These are phyloP conservation scores for Drosophila robusta DNA, from an alignment of 2,888 invertebrate species.

Conservation along the genomic window DNA sequence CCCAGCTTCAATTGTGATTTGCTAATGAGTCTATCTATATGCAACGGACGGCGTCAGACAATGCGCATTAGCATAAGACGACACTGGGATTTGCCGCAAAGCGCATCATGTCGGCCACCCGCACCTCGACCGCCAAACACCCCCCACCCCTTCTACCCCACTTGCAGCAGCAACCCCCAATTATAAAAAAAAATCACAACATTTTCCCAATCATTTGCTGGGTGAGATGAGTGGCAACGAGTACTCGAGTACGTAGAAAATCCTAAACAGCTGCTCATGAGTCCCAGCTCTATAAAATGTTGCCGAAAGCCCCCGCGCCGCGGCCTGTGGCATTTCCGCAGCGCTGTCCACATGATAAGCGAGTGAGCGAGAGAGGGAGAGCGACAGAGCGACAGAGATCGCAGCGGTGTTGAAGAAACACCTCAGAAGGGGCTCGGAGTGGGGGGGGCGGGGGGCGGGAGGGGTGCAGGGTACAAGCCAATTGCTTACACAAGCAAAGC, in stretches of 20 bases:
- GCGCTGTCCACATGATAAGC: not conserved
- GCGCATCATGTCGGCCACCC: not conserved
- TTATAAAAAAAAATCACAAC: slow-evolving; percentile 34
- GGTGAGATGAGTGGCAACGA: slow-evolving; percentile 4
- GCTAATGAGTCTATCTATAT: slow-evolving; percentile 36
- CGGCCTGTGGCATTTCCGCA: slow-evolving; percentile 49
- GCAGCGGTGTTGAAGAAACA: no score
- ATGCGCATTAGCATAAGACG: slow-evolving; percentile 22
- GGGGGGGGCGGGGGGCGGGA: not conserved
- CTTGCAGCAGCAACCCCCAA: not conserved
- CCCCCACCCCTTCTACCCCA: not conserved
- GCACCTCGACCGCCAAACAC: not conserved
- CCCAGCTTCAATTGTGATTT: slow-evolving; percentile 9
- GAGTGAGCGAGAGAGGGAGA: not conserved
- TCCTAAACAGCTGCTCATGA: slow-evolving; percentile 13
- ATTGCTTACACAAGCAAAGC: slow-evolving; percentile 73
- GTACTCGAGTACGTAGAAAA: slow-evolving; percentile 11
- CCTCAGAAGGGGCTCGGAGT: not conserved
- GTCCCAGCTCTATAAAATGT: slow-evolving; percentile 9
- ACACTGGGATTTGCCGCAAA: slow-evolving; percentile 29
- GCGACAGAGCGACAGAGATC: not conserved
- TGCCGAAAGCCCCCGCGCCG: not conserved
- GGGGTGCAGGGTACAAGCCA: slow-evolving; percentile 32
- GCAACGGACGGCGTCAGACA: slow-evolving; percentile 19
- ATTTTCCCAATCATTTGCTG: slow-evolving; percentile 21